Evolutionary conservation across 2,113 vertebrate genomes (phyloP).

Genomic region (Cochlearius cochlearius): DNA sequence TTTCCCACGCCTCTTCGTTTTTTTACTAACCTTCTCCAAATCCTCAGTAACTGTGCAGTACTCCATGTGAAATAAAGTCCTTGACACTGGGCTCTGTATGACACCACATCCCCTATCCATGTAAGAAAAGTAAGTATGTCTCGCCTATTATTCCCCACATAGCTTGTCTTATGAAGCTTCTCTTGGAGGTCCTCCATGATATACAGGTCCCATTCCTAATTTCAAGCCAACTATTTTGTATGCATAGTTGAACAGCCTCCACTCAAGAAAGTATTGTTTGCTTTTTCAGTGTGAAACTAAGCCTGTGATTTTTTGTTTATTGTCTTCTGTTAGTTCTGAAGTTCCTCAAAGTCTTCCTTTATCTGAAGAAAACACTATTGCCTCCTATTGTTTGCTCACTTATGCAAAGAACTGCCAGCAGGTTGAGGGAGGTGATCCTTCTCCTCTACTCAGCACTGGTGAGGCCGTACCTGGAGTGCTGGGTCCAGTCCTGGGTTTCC

Average conservation of each 20-base stretch:
- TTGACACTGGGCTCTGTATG: background rate
- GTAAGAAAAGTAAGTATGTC: background rate
- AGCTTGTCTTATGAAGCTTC: background rate
- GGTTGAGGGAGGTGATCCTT: background rate
- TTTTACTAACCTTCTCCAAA: background rate
- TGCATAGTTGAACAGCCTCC: background rate
- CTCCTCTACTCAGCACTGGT: background rate
- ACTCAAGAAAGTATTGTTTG: background rate
- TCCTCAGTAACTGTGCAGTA: background rate
- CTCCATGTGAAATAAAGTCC: background rate
- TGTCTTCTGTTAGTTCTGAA: background rate
- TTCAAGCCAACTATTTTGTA: background rate
- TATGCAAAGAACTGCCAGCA: background rate
- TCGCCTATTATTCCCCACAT: background rate
- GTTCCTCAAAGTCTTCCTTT: background rate
- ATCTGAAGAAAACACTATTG: background rate
- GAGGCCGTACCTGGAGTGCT: background rate
- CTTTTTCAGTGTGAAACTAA: background rate
- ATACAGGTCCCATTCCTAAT: background rate
- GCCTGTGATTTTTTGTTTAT: background rate
- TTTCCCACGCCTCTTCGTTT: background rate
- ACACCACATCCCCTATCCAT: background rate
- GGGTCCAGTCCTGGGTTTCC: background rate
- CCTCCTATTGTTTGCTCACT: background rate
- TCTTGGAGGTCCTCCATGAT: background rate